Evolutionary conservation across 2,888 invertebrate species (phyloP).

Genomic region (Sipha maydis): DNA sequence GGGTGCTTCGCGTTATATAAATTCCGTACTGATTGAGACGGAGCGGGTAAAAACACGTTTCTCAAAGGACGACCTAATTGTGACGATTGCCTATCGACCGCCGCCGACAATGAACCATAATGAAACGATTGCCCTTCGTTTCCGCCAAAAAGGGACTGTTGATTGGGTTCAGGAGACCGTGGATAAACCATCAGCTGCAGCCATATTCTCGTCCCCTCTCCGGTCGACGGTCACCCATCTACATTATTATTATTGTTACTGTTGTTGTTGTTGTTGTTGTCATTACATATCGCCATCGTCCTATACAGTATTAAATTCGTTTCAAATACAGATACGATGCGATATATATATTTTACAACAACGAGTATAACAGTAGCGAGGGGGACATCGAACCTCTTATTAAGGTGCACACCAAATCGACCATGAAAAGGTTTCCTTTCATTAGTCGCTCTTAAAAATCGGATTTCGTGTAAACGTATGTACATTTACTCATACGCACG

Average conservation of each 20-base stretch:
- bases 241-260: conserved; percentile 44
- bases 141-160: conserved; percentile 56
- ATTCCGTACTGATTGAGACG: conserved; percentile 58
- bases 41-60: conserved; percentile 59
- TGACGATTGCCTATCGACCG: conserved; percentile 61
- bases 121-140: conserved; percentile 61
- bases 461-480: neutral
- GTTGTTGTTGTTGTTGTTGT: conserved; percentile 3
- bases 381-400: neutral
- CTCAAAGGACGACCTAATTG: conserved; percentile 61
- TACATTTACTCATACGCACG: neutral
- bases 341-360: neutral
- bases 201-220: neutral
- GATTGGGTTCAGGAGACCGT: conserved; percentile 61
- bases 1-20: conserved; percentile 13
- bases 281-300: neutral
- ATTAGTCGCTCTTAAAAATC: conserved; percentile 7
- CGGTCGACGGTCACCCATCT: conserved; percentile 39
- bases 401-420: neutral
- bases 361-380: neutral
- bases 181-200: conserved; percentile 59
- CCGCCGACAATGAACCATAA: conserved; percentile 59
- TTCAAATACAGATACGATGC: neutral
- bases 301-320: neutral
- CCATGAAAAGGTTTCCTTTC: conserved; percentile 47